phyloP scores from a whole-genome alignment of 2,797 vertebrate species.

The Mormyrus proboscirostris region DNA sequence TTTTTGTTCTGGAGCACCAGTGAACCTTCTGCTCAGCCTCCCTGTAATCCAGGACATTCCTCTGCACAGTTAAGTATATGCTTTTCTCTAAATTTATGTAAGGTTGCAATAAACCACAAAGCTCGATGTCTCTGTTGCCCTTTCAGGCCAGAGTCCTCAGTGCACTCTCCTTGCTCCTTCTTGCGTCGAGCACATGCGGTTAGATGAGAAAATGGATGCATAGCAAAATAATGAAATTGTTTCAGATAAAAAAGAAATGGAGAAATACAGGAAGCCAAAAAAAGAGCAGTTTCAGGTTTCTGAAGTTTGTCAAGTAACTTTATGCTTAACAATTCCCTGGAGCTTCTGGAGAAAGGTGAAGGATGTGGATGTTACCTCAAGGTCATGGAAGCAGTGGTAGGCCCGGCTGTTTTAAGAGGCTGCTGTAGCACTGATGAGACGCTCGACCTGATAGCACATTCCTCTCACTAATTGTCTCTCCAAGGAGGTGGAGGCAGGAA shows the following conservation, averaged over 20 bases:
- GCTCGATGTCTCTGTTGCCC: background rate
- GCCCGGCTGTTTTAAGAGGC: slow-evolving; percentile 32
- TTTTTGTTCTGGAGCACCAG: slow-evolving; percentile 30
- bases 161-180: background rate
- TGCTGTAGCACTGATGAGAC: slow-evolving; percentile 36
- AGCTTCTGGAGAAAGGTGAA: slow-evolving; percentile 49
- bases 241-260: slow-evolving; percentile 6
- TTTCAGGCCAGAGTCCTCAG: background rate
- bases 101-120: slow-evolving; percentile 33
- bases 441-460: slow-evolving; percentile 18
- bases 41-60: slow-evolving; percentile 35
- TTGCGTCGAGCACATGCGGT: background rate
- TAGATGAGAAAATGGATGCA: background rate
- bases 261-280: background rate
- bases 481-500: slow-evolving; percentile 14
- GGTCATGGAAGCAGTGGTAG: slow-evolving; percentile 32
- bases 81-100: slow-evolving; percentile 36
- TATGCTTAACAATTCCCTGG: slow-evolving; percentile 49
- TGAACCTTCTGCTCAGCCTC: slow-evolving; percentile 35
- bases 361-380: slow-evolving; percentile 42
- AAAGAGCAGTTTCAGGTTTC: background rate
- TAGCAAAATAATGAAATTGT: background rate
- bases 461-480: slow-evolving; percentile 35
- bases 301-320: slow-evolving; percentile 46
- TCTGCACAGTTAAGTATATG: slow-evolving; percentile 31